phyloP scores from a whole-genome alignment of 2,113 vertebrate species.

The Paramormyrops kingsleyae region DNA sequence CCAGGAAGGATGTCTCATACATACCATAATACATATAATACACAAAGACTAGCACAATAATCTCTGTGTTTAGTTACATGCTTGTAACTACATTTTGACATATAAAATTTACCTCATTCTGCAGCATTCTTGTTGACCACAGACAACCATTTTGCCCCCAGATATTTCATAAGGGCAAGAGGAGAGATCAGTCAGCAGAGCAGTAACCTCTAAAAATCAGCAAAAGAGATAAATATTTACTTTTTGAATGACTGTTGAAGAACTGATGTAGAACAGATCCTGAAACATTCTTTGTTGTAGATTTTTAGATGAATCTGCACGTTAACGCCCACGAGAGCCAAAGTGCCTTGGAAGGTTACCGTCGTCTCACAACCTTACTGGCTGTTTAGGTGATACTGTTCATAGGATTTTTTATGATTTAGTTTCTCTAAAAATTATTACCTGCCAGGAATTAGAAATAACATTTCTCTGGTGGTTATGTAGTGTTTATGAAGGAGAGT shows the following conservation, averaged over 20 bases:
- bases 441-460: neutral
- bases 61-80: neutral
- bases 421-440: neutral
- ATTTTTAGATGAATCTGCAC: neutral
- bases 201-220: neutral
- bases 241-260: neutral
- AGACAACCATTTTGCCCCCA: neutral
- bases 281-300: neutral
- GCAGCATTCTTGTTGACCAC: neutral
- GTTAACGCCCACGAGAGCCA: neutral
- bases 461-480: neutral
- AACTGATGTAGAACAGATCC: neutral
- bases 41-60: neutral
- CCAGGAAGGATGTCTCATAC: neutral
- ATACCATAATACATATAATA: neutral
- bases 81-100: neutral
- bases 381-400: neutral
- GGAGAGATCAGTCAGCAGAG: neutral
- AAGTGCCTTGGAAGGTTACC: neutral
- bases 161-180: neutral
- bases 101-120: neutral
- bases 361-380: neutral
- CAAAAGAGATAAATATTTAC: slow-evolving; percentile 1
- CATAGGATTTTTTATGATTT: neutral
- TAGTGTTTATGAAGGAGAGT: neutral